Base-by-base conservation (phyloP, 2,113 vertebrate species). In the Tricholaema leucomelas region DNA sequence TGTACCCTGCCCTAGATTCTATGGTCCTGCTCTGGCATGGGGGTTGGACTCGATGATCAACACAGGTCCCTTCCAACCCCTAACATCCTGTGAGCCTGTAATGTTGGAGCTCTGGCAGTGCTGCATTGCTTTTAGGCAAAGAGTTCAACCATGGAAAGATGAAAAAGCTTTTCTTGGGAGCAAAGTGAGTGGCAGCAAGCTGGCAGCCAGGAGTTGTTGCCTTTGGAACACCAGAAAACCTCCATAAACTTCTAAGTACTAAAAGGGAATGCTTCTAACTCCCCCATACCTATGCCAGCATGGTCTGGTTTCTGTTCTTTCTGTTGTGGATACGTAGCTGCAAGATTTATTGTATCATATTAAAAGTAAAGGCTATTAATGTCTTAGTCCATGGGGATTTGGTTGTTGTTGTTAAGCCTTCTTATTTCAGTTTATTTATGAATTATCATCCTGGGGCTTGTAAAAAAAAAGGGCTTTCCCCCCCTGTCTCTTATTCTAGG, bases 311-410 rank as follows among this genome's bases (percentile, higher is more conserved):
- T 91, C 66, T 88, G 55, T 87, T 88, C 66, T 38, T 38, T 38
- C 38, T 38, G 38, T 38, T 38, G 38, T 70, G 87, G 84, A 48
- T 82, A 52, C 75, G 28, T 24, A 88, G 75, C 75, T 93, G 63
- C 42, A 92, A 93, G 92, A 93, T 96, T 96, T 95, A 96, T 90
- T 79, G 76, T 81, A 93, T 71, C 81, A 92, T 85, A 91, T 91
- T 87, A 89, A 89, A 95, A 91, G 58, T 72, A 95, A 91, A 89
- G 38, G 82, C 84, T 87, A 83, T 95, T 38, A 94, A 95, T 92
- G 85, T 67, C 10, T 1, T 72, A 93, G 83, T 93, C 95, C 44
- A 4, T 6, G 6, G 91, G 82, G 79, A 54, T 85, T 87, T 90
- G 92, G 92, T 90, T 38, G 38, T 87, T 88, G 90, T 91, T 0